Evolutionary conservation across 1,140 invertebrate genomes (phyloP).

Genomic region (Chionoecetes opilio): DNA sequence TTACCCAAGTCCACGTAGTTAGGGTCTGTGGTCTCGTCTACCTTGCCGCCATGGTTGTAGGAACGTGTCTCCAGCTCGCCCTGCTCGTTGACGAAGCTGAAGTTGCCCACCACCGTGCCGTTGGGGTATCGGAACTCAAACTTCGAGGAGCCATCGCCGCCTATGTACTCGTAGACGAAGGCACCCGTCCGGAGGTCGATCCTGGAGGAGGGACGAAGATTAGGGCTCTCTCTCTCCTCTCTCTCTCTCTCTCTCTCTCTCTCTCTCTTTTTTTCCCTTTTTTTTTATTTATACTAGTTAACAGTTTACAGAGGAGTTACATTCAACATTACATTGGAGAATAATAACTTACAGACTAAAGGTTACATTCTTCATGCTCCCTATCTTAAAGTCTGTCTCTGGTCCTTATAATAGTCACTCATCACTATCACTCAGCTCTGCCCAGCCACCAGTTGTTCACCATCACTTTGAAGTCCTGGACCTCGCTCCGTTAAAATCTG

Average conservation of each 20-base stretch:
- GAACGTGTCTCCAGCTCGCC: conserved; percentile 58
- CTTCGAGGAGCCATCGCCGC: conserved; percentile 67
- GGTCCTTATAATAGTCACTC: too few relatives aligned
- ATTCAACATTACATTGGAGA: too few relatives aligned
- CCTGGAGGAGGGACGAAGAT: neutral
- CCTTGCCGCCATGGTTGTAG: conserved; percentile 44
- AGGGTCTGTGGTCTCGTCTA: conserved; percentile 71
- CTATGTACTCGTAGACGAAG: conserved; percentile 73
- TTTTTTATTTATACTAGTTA: too few relatives aligned
- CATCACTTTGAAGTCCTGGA: too few relatives aligned
- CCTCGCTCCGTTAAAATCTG: neutral
- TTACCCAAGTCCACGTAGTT: conserved; percentile 69
- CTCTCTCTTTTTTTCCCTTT: neutral
- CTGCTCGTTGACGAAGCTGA: conserved; percentile 67
- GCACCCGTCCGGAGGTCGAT: conserved; percentile 68
- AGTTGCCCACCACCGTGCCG: conserved; percentile 66
- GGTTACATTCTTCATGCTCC: too few relatives aligned
- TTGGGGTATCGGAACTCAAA: conserved; percentile 65
- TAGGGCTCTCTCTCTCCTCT: neutral
- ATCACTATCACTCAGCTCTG: too few relatives aligned
- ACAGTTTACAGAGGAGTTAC: too few relatives aligned
- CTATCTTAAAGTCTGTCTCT: too few relatives aligned
- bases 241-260: neutral
- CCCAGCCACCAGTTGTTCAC: too few relatives aligned
- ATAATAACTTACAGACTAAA: too few relatives aligned